Evolutionary conservation across 2,113 vertebrate species (phyloP), one percentile per base, ranked within the genome.

Genomic region (Chamaetylas fuelleborni): DNA sequence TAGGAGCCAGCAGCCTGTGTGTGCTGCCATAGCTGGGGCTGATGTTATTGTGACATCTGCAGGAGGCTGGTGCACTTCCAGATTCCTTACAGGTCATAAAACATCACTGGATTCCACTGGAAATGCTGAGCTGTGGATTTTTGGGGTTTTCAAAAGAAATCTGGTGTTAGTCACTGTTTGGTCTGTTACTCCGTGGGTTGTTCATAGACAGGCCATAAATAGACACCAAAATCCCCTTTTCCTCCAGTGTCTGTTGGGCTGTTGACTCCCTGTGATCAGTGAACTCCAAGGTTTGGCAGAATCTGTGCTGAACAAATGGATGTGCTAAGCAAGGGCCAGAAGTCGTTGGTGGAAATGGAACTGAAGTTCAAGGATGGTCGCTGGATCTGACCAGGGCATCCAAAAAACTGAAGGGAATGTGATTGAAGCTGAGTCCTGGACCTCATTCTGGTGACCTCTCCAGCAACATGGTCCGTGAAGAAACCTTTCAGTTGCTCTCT

Each of bases 211-310:
- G 51, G 26, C 38, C 51, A 10, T 34, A 56, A 88, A 76, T 0
- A n/a, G 23, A 45, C 57, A 70, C 19, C 19, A 13, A 73, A 60
- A 4, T 0, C 1, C 10, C 5, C 4, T 62, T 70, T 66, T 56
- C 29, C 17, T 62, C 11, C n/a, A 11, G 20, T 4, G n/a, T 47
- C 85, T 51, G 7, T 24, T 20, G 43, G 33, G 15, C 12, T 64
- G 19, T 12, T 50, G 26, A 11, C 14, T 86, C 33, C 33, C 5
- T 0, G 0, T 10, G 38, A 6, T 43, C 42, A 36, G 58, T 0
- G 3, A 18, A 70, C 47, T 45, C 47, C n/a, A 38, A 62, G 56
- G 56, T 42, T 50, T 17, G 22, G 31, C 14, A 25, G 33, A 5
- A 1, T 22, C 33, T 69, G 57, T 56, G 43, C 19, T 66, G 42